phyloP scores from a whole-genome alignment of 1,140 invertebrate genomes.

The Temnothorax nylanderi region DNA sequence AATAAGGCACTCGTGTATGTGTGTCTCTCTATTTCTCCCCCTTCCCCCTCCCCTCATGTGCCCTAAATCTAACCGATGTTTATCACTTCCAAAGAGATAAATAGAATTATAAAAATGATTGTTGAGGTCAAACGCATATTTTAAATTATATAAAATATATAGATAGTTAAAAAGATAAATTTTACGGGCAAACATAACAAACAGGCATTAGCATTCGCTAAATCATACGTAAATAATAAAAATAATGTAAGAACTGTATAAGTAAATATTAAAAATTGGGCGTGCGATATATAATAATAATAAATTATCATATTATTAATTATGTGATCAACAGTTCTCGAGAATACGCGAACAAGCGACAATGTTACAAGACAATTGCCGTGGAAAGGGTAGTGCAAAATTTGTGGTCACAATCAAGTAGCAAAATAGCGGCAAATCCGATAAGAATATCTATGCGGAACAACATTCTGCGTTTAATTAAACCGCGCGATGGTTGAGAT shows the following conservation, averaged over 20 bases:
- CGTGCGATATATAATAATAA: neutral
- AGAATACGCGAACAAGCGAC: neutral
- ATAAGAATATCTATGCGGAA: constrained; percentile 25
- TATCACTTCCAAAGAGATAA: neutral
- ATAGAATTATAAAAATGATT: neutral
- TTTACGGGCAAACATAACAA: neutral
- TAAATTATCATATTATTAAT: constrained; percentile 6
- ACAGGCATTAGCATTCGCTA: neutral
- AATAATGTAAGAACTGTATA: neutral
- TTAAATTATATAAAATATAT: neutral
- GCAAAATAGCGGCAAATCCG: constrained; percentile 29
- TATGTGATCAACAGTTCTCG: neutral
- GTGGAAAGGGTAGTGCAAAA: neutral
- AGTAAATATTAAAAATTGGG: neutral
- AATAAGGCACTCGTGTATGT: neutral
- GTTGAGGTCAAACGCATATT: neutral
- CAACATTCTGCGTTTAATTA: constrained; percentile 53
- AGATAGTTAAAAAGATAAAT: neutral
- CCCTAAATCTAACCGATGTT: neutral
- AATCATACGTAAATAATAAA: neutral
- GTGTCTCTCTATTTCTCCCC: neutral
- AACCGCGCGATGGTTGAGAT: constrained; percentile 31
- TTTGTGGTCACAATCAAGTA: constrained; percentile 21
- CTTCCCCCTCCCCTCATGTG: neutral
- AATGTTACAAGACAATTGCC: neutral